phyloP scores from a whole-genome alignment of 2,113 vertebrate genomes.

The Phaethon lepturus region DNA sequence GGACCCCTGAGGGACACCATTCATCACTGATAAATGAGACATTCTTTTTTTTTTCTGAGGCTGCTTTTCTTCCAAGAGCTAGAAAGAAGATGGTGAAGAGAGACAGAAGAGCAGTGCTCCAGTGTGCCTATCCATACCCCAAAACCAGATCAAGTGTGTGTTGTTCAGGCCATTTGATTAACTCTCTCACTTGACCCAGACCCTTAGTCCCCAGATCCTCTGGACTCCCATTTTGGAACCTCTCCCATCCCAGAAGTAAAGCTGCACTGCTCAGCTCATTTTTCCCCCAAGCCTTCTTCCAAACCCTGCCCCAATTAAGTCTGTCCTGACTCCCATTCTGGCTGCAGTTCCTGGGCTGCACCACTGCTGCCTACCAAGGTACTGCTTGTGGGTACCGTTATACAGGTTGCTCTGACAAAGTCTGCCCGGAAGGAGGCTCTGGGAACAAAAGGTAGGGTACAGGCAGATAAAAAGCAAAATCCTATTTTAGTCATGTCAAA shows the following conservation, averaged over 20 bases:
- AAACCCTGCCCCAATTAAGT: not conserved
- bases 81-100: not conserved
- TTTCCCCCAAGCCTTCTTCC: not conserved
- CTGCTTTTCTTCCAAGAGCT: not conserved
- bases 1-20: not conserved
- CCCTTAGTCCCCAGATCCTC: no score
- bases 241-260: not conserved
- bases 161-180: not conserved
- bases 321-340: not conserved
- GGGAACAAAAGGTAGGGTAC: not conserved
- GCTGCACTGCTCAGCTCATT: not conserved
- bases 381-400: accelerated
- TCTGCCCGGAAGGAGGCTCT: not conserved
- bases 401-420: not conserved
- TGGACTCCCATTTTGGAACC: not conserved
- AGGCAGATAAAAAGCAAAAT: not conserved
- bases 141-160: accelerated
- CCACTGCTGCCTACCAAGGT: not conserved
- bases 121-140: not conserved
- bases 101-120: not conserved
- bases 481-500: not conserved
- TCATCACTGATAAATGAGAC: not conserved
- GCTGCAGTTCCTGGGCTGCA: not conserved
- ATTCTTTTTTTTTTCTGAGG: not conserved
- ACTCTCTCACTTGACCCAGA: not conserved